A percentile compares a stretch with the other conserved stretches of the same genome.
These are phyloP conservation scores for Pycnomerus fuliginosus DNA, from an alignment of 2,888 invertebrate species.

Conservation along the genomic window DNA sequence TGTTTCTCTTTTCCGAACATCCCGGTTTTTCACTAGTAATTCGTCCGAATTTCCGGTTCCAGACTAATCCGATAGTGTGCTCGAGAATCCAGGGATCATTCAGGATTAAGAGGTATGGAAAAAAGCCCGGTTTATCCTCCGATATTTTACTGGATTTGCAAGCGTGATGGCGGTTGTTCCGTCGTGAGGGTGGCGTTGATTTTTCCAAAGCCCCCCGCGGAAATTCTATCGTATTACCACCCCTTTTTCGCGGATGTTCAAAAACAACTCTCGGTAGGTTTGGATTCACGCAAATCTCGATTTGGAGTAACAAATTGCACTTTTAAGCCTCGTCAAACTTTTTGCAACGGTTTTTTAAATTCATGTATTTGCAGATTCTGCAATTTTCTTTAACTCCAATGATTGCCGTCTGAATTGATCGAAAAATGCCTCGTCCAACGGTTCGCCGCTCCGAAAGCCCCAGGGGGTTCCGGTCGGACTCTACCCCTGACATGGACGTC, in stretches of 20 bases:
- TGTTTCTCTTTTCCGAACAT: slow-evolving; percentile 49
- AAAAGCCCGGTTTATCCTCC: slow-evolving; percentile 4
- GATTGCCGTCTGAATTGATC: no score
- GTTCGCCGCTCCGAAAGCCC: slow-evolving; percentile 44
- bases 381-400: no score
- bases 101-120: slow-evolving; percentile 8
- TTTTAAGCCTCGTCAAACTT: no score
- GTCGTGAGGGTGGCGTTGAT: slow-evolving; percentile 25
- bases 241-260: no score
- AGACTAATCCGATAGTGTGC: background rate
- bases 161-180: slow-evolving; percentile 35
- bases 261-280: no score
- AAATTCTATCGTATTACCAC: no score
- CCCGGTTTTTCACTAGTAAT: slow-evolving; percentile 24
- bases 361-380: no score
- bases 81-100: background rate
- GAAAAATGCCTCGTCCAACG: slow-evolving; percentile 57
- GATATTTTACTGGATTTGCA: slow-evolving; percentile 1
- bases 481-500: slow-evolving; percentile 55
- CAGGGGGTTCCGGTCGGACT: slow-evolving; percentile 52
- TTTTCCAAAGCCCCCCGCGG: no score
- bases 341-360: no score
- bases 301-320: no score
- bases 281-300: no score
- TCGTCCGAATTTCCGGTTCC: slow-evolving; percentile 5